Evolutionary conservation across 2,888 invertebrate species (phyloP).

Genomic region (Heteromurus nitidus): DNA sequence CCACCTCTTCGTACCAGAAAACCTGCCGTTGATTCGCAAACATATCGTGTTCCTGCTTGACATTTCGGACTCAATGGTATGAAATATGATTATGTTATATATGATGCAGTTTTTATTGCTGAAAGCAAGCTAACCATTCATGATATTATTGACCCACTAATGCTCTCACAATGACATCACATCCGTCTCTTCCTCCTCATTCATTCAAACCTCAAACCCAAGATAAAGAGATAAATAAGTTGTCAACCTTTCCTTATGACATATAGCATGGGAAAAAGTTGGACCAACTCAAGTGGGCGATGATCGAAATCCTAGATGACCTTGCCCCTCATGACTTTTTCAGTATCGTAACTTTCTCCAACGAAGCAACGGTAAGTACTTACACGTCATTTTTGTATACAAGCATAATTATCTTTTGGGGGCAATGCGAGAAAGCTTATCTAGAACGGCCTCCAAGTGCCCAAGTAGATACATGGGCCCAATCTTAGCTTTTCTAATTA

Average conservation of each 20-base stretch:
- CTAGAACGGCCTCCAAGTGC: too few species aligned
- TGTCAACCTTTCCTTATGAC: too few species aligned
- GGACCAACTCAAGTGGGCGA: constrained; percentile 81
- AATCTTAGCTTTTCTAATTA: too few species aligned
- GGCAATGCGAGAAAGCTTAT: too few species aligned
- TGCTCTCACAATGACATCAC: too few species aligned
- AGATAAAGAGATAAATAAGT: too few species aligned
- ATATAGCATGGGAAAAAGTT: constrained; percentile 79
- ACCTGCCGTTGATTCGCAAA: constrained; percentile 74
- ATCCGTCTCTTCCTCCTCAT: too few species aligned
- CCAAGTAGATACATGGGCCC: too few species aligned
- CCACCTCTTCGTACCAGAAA: constrained; percentile 75
- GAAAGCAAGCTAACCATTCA: too few species aligned
- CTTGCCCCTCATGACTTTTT: constrained; percentile 81
- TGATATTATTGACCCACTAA: too few species aligned
- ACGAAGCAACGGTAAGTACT: constrained; percentile 69
- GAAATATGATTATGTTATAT: background rate
- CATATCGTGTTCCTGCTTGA: constrained; percentile 77
- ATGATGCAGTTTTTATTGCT: too few species aligned
- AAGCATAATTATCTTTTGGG: background rate
- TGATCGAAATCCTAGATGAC: constrained; percentile 81
- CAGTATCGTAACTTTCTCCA: constrained; percentile 81
- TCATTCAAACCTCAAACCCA: too few species aligned
- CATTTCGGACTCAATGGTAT: constrained; percentile 76
- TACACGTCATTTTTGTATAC: constrained; percentile 3